Evolutionary conservation across 2,888 invertebrate species (phyloP).

Genomic region (Acholoe squamosa): DNA sequence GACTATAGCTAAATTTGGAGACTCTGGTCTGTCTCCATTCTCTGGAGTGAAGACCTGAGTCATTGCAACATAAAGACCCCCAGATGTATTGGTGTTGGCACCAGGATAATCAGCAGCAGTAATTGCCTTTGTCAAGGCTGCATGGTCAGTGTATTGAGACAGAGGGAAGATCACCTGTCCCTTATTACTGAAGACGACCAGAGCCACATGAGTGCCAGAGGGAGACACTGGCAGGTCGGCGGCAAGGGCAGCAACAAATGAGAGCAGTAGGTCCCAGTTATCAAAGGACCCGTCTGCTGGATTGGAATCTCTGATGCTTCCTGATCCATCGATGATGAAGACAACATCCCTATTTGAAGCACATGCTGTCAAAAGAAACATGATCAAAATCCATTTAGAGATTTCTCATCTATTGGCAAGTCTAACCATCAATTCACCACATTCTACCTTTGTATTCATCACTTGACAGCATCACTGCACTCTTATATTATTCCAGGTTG

Average conservation of each 20-base stretch:
- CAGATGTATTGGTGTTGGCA: slow-evolving; percentile 50
- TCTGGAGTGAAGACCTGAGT: slow-evolving; percentile 31
- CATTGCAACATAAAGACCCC: slow-evolving; percentile 14
- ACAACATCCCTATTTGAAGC: neutral
- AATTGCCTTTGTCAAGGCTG: neutral
- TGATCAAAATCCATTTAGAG: too few relatives aligned
- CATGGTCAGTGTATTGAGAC: neutral
- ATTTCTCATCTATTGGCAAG: too few relatives aligned
- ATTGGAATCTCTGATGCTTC: slow-evolving; percentile 46
- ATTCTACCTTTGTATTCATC: too few relatives aligned
- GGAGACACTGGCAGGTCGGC: slow-evolving; percentile 9
- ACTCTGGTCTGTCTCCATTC: slow-evolving; percentile 52
- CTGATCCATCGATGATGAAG: slow-evolving; percentile 56
- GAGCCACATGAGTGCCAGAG: neutral
- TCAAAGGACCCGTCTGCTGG: slow-evolving; percentile 36
- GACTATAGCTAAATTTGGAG: slow-evolving; percentile 48
- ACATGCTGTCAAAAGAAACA: neutral
- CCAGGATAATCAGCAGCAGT: neutral
- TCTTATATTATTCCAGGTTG: too few relatives aligned
- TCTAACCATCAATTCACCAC: too few relatives aligned
- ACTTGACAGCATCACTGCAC: too few relatives aligned
- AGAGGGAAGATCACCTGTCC: slow-evolving; percentile 36
- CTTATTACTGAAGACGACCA: neutral
- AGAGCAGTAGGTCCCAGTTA: slow-evolving; percentile 39
- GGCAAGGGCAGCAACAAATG: slow-evolving; percentile 25